phyloP scores from a whole-genome alignment of 1,140 invertebrate species.

The Saccostrea cuccullata region DNA sequence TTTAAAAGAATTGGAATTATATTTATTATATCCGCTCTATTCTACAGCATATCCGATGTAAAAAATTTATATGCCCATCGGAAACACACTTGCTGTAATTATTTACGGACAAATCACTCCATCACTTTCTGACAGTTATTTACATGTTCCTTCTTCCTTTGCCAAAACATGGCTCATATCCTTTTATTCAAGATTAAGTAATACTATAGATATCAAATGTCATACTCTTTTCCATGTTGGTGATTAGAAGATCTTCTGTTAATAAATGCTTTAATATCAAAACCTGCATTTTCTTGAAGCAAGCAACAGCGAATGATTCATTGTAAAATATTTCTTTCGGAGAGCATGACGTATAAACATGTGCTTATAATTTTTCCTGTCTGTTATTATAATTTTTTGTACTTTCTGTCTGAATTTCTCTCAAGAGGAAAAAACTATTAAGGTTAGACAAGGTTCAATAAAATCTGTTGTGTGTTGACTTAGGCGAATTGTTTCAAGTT shows the following conservation, averaged over 20 bases:
- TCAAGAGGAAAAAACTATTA: background rate
- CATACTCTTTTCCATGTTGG: no score
- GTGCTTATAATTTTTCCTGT: background rate
- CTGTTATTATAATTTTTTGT: background rate
- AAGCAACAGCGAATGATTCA: background rate
- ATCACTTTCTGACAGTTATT: no score
- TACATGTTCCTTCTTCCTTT: no score
- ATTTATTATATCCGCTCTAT: no score
- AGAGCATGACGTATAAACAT: conserved; percentile 1
- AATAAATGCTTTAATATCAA: background rate
- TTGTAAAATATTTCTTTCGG: background rate
- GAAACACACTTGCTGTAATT: no score
- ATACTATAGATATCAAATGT: no score
- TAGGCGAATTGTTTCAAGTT: background rate
- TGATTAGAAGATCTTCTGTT: background rate
- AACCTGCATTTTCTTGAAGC: background rate
- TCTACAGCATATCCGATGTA: no score
- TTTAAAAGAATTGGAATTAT: no score
- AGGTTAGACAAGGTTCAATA: conserved; percentile 22
- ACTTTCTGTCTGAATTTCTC: background rate
- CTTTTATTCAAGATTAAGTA: no score
- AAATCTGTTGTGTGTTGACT: background rate
- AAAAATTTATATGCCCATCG: no score
- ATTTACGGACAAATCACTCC: no score
- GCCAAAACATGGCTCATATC: no score